Percentiles rank a stretch among this genome's conserved stretches.
These are phyloP conservation scores for Catocala nupta DNA, from an alignment of 2,888 invertebrate genomes.

Conservation along the genomic window DNA sequence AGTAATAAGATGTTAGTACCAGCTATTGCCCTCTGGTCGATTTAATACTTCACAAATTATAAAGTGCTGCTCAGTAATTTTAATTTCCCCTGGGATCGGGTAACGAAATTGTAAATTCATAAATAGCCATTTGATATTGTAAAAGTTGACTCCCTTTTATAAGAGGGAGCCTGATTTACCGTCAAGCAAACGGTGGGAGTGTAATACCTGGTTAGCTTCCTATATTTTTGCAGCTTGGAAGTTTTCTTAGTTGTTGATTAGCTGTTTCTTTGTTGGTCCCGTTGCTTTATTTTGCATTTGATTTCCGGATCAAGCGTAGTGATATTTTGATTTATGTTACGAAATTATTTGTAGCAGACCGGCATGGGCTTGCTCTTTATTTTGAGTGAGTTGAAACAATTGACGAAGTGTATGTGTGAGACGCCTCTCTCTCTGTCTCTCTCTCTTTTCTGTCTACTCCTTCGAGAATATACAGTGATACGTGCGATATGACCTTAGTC, in stretches of 20 bases:
- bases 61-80: conserved; percentile 32
- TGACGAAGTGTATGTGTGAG: background rate
- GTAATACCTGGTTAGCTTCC: background rate
- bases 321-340: too few relatives aligned
- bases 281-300: too few relatives aligned
- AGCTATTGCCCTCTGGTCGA: conserved; percentile 30
- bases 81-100: conserved; percentile 34
- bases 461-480: too few relatives aligned
- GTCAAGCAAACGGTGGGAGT: background rate
- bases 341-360: too few relatives aligned
- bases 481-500: too few relatives aligned
- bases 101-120: conserved; percentile 5
- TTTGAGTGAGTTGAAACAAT: background rate
- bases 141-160: background rate
- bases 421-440: too few relatives aligned
- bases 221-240: background rate
- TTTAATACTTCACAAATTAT: conserved; percentile 45
- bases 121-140: background rate
- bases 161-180: background rate
- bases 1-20: conserved; percentile 48
- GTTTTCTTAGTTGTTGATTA: too few relatives aligned
- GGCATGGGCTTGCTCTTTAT: too few relatives aligned
- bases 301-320: too few relatives aligned
- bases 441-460: too few relatives aligned
- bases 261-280: too few relatives aligned